Percentiles rank a stretch among this genome's conserved stretches.
Conservation (phyloP, 1,140 invertebrate genomes). For the Drosophila paulistorum region DNA sequence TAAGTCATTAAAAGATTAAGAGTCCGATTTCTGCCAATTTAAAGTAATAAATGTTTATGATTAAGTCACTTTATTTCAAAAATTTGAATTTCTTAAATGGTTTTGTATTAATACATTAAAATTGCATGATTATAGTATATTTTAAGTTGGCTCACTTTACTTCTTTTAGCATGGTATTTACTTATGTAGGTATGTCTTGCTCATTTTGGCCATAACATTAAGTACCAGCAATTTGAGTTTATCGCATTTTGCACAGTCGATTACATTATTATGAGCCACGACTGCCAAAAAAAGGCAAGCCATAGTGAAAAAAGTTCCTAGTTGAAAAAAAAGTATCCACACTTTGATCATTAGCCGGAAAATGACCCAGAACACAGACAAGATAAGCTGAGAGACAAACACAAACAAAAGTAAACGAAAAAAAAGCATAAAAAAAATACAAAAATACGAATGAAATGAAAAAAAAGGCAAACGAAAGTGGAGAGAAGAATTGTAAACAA, state of each 20-base stretch:
- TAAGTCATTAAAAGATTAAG: no score
- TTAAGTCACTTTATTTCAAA: neutral
- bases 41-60: no score
- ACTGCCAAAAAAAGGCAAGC: constrained; percentile 27
- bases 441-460: neutral
- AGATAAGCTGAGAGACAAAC: constrained; percentile 53
- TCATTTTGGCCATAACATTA: constrained; percentile 41
- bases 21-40: no score
- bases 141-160: neutral
- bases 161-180: no score
- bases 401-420: constrained; percentile 25
- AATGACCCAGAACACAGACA: constrained; percentile 49
- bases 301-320: constrained; percentile 32
- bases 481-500: constrained; percentile 40
- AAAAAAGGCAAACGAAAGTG: neutral
- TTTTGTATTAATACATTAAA: neutral
- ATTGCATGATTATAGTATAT: neutral
- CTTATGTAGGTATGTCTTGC: neutral
- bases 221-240: constrained; percentile 61
- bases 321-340: constrained; percentile 37
- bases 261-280: constrained; percentile 66
- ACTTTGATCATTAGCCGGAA: constrained; percentile 71
- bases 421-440: constrained; percentile 15
- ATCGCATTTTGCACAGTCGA: constrained; percentile 70
- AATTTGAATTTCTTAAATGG: neutral